Conservation (phyloP, 1,140 invertebrate species). For the Cherax destructor region DNA sequence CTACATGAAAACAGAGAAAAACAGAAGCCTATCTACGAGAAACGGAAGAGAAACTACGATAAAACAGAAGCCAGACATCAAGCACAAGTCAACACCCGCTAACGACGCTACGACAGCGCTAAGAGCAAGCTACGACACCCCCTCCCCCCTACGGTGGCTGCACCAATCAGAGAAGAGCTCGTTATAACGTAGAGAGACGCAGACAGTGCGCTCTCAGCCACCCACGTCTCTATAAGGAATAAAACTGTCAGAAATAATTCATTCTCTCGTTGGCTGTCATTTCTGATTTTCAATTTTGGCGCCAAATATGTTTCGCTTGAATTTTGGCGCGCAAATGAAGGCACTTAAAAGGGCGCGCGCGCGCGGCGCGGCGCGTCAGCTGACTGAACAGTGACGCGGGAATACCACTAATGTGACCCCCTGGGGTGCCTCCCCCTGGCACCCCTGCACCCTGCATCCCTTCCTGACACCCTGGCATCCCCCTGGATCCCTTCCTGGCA, state of each 20-base stretch:
- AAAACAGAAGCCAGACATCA: too few relatives aligned
- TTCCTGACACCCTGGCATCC: too few relatives aligned
- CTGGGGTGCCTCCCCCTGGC: neutral
- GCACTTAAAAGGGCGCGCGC: constrained; percentile 50
- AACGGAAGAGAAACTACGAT: too few relatives aligned
- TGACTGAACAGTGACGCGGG: constrained; percentile 37
- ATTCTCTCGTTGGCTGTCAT: constrained; percentile 64
- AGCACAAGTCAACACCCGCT: neutral
- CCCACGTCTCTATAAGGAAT: constrained; percentile 25
- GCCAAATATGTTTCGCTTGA: constrained; percentile 69
- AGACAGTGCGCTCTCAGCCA: neutral
- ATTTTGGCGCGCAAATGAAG: constrained; percentile 70
- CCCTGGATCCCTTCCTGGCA: too few relatives aligned
- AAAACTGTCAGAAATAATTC: constrained; percentile 66
- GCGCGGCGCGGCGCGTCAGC: constrained; percentile 48
- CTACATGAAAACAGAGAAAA: too few relatives aligned
- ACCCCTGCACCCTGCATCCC: too few relatives aligned
- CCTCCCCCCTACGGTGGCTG: neutral
- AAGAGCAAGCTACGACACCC: neutral
- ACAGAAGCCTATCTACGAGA: too few relatives aligned
- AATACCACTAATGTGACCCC: constrained; percentile 53
- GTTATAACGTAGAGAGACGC: neutral
- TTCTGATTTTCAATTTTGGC: constrained; percentile 65
- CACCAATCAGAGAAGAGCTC: neutral
- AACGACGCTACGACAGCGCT: neutral